Conservation (phyloP, 2,113 vertebrate species). For the Uropsilus gracilis region DNA sequence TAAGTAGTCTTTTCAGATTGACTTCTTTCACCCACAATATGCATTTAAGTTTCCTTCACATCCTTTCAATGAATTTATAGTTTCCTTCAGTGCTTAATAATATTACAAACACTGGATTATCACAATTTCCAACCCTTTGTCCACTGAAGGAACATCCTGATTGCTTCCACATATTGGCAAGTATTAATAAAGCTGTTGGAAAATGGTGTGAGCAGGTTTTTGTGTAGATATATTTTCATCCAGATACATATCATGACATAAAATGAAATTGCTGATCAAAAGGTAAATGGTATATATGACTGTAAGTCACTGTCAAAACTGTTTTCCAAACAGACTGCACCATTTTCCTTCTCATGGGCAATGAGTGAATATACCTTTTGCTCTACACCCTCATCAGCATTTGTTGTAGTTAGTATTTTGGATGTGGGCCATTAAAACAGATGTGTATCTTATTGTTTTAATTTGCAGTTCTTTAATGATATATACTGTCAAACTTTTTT, state of each 20-base stretch:
- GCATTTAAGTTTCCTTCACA: background rate
- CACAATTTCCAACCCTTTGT: background rate
- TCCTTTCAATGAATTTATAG: background rate
- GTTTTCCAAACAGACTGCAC: rapidly evolving
- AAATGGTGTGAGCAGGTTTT: background rate
- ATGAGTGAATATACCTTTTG: background rate
- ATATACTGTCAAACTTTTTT: background rate
- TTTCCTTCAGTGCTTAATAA: background rate
- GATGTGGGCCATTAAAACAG: background rate
- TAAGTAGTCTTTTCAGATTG: background rate
- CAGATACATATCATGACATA: background rate
- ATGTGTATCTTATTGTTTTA: too few relatives aligned
- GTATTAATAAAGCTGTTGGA: background rate
- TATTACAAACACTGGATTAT: background rate
- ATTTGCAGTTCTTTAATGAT: too few relatives aligned
- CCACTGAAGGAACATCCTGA: background rate
- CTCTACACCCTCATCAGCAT: background rate
- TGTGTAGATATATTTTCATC: background rate
- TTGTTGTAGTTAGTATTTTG: background rate
- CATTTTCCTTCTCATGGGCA: background rate
- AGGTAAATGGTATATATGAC: rapidly evolving
- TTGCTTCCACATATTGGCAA: background rate
- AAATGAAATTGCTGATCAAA: background rate
- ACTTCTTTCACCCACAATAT: background rate
- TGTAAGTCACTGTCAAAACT: background rate